Evolutionary conservation across 2,113 vertebrate genomes (phyloP).

Genomic region (Micromys minutus): DNA sequence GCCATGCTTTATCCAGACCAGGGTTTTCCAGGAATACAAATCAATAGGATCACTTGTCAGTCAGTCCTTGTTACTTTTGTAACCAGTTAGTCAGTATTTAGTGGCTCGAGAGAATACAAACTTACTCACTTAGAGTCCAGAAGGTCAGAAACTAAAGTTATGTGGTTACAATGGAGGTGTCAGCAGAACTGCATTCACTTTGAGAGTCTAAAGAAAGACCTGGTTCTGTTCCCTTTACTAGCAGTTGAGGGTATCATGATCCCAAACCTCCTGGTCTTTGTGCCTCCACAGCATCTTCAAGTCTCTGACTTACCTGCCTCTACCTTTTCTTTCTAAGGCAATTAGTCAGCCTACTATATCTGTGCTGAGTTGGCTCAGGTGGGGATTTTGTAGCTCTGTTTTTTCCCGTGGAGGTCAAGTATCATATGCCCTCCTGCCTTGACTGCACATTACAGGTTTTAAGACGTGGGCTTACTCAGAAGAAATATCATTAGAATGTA

Average conservation of each 20-base stretch:
- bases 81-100: not conserved
- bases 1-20: not conserved
- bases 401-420: constrained; percentile 53
- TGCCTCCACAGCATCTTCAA: not conserved
- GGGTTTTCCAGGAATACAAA: not conserved
- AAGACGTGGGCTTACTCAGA: constrained; percentile 39
- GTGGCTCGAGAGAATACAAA: not conserved
- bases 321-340: not conserved
- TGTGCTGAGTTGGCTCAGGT: not conserved
- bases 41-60: not conserved
- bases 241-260: not conserved
- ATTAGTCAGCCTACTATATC: not conserved
- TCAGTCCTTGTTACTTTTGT: not conserved
- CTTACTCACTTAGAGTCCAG: not conserved
- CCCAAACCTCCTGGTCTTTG: not conserved
- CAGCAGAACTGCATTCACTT: not conserved
- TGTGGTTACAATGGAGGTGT: not conserved
- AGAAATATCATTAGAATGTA: constrained; percentile 52
- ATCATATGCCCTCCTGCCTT: not conserved
- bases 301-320: not conserved
- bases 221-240: not conserved
- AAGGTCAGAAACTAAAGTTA: not conserved
- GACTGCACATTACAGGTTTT: constrained; percentile 37
- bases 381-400: constrained; percentile 34
- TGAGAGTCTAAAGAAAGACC: not conserved